Evolutionary conservation across 2,797 vertebrate genomes (phyloP).

Genomic region (Gymnoscopelus braueri): DNA sequence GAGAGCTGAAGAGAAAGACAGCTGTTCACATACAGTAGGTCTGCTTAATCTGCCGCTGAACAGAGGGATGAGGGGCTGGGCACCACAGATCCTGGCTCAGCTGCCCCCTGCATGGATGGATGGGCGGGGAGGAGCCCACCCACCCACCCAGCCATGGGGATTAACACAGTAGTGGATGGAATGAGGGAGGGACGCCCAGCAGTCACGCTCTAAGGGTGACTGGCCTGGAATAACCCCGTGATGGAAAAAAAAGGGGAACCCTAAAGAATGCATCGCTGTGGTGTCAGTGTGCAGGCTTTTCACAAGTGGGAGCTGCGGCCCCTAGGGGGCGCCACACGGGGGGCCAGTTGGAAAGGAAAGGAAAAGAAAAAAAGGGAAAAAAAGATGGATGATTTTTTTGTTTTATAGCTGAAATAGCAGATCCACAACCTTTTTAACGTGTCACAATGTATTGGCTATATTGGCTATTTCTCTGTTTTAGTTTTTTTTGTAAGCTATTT

Average conservation of each 20-base stretch:
- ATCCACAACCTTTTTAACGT: too few species aligned
- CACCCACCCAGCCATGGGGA: slow-evolving; percentile 56
- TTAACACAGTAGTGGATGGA: slow-evolving; percentile 41
- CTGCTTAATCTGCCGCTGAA: slow-evolving; percentile 57
- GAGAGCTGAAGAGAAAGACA: slow-evolving; percentile 33
- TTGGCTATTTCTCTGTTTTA: too few species aligned
- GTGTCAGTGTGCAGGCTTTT: not conserved
- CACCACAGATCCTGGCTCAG: slow-evolving; percentile 64
- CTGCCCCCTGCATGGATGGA: slow-evolving; percentile 50
- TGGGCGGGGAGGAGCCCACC: slow-evolving; percentile 38
- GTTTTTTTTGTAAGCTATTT: too few species aligned
- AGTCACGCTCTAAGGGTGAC: slow-evolving; percentile 13
- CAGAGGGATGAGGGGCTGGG: slow-evolving; percentile 58
- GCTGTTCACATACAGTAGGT: slow-evolving; percentile 58
- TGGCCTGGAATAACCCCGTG: slow-evolving; percentile 17
- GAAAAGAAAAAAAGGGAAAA: too few species aligned
- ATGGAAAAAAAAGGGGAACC: slow-evolving; percentile 30
- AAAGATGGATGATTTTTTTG: too few species aligned
- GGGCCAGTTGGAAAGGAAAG: too few species aligned
- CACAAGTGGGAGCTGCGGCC: too few species aligned
- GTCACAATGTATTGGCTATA: too few species aligned
- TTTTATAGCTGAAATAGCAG: too few species aligned
- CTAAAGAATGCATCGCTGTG: slow-evolving; percentile 34
- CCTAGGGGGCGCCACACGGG: too few species aligned
- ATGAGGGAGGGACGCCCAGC: not conserved